Conservation (phyloP, 1,140 invertebrate genomes). For the Araneus ventricosus region DNA sequence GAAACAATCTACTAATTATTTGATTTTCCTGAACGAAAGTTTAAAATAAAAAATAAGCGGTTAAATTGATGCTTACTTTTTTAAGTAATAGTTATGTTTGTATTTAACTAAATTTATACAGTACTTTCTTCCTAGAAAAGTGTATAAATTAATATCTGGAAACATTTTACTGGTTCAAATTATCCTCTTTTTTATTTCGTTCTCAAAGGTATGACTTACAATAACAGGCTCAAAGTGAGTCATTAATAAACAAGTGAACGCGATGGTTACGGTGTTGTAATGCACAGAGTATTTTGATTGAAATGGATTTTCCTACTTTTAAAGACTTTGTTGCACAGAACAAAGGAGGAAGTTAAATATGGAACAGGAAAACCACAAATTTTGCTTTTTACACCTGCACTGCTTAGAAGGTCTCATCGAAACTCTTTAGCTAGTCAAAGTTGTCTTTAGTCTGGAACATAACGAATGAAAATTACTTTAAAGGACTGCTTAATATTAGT, state of each 20-base stretch:
- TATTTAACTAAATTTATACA: too few relatives aligned
- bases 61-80: too few relatives aligned
- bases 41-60: too few relatives aligned
- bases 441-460: not conserved
- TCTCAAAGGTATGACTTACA: too few relatives aligned
- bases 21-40: too few relatives aligned
- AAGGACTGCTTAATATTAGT: too few relatives aligned
- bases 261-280: not conserved
- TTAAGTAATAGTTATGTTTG: too few relatives aligned
- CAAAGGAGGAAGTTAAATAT: conserved; percentile 65
- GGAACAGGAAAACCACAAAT: conserved; percentile 62
- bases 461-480: not conserved
- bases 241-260: not conserved
- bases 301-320: conserved; percentile 50
- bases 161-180: not conserved
- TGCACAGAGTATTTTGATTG: not conserved
- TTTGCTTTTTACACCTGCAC: conserved; percentile 34
- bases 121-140: not conserved
- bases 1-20: too few relatives aligned
- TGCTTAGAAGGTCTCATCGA: not conserved
- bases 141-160: not conserved
- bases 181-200: not conserved
- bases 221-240: not conserved
- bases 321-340: conserved; percentile 37
- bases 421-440: not conserved